phyloP scores from a whole-genome alignment of 2,113 vertebrate species.

The Aegotheles bennettii region DNA sequence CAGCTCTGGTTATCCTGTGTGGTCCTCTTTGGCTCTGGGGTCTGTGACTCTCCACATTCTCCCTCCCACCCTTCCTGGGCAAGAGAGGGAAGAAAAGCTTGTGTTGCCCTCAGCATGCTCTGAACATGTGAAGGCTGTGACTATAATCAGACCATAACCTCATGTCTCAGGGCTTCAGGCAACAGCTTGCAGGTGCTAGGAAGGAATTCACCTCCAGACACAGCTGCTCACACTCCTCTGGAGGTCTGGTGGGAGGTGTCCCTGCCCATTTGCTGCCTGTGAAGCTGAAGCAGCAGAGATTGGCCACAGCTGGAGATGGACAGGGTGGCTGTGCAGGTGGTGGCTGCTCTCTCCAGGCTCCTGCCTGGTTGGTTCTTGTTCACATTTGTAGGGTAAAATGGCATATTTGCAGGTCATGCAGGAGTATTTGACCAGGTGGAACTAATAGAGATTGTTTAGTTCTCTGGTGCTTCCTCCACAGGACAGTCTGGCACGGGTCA shows the following conservation, averaged over 20 bases:
- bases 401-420: background rate
- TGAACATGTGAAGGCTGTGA: fast-evolving
- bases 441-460: background rate
- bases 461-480: background rate
- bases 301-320: background rate
- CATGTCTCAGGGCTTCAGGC: background rate
- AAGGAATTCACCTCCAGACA: background rate
- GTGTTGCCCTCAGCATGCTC: background rate
- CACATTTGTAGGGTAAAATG: background rate
- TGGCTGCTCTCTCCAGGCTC: background rate
- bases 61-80: fast-evolving
- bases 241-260: no score
- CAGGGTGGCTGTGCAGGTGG: background rate
- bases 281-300: background rate
- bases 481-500: background rate
- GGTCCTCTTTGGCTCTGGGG: no score
- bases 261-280: background rate
- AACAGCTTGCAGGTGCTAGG: background rate
- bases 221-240: background rate
- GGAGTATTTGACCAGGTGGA: background rate
- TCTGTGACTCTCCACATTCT: fast-evolving
- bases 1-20: background rate
- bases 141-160: background rate
- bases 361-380: background rate
- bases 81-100: background rate